Evolutionary conservation across 2,113 vertebrate species (phyloP), one percentile per base, ranked within the genome.

Genomic region (Sebastes fasciatus): DNA sequence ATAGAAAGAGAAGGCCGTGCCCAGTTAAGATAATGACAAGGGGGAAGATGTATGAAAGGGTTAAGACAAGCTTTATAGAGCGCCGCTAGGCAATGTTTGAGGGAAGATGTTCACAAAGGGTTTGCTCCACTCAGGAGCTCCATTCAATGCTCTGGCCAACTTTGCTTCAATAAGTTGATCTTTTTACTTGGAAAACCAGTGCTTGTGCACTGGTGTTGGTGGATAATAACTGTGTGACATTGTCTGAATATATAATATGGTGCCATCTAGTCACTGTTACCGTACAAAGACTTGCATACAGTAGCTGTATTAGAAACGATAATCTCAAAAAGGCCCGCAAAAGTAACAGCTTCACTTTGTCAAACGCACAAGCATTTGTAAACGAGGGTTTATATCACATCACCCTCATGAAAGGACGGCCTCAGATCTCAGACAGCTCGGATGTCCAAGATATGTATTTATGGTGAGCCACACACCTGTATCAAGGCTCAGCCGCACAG

Each of bases 1-100:
- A 91, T 94, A 92, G 91, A 95, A 94, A 93, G 93, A 94, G 93
- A 94, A 92, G 91, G 93, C 93, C 93, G 91, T 94, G 83, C 92
- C 92, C 93, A 87, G 90, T 92, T 92, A 93, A 93, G 92, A 94
- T 92, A 94, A 94, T 93, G 90, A 95, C 87, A 79, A 91, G 91
- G 84, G 88, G 62, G 88, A 87, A 84, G 86, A 93, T 79, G 89
- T 90, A 84, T 93, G 89, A 95, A 94, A 94, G 93, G 92, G 94
- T 95, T 94, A 94, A 93, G 92, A 92, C 91, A 89, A 89, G 91
- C 90, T 94, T 92, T 92, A 92, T 88, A 88, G 86, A 91, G 78
- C 72, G 55, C 87, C 71, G 82, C 76, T 83, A 81, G 85, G 83
- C 92, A 87, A 90, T 88, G 89, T 91, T 85, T 91, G 90, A 89